Percentiles rank a stretch among this genome's conserved stretches.
These are phyloP conservation scores for Drosophila nigromelanica DNA, from an alignment of 1,140 invertebrate species.

Conservation along the genomic window DNA sequence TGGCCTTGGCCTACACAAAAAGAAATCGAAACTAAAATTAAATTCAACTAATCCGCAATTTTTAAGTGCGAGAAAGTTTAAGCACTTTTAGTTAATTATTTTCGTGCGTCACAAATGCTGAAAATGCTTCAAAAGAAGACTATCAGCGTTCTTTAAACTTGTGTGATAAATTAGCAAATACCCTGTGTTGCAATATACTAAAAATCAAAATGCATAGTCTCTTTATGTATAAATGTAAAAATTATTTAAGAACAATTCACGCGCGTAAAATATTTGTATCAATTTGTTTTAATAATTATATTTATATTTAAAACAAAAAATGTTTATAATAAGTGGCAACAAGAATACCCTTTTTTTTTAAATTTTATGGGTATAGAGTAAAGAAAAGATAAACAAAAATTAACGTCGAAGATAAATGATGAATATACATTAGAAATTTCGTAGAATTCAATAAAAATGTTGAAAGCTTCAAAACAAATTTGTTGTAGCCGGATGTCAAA, in stretches of 20 bases:
- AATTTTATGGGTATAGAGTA: not conserved
- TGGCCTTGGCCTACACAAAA: constrained; percentile 21
- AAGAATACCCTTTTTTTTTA: not conserved
- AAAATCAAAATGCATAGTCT: too few species aligned
- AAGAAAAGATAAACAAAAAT: constrained; percentile 4
- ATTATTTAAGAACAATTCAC: too few species aligned
- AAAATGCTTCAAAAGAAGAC: not conserved
- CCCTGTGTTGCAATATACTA: too few species aligned
- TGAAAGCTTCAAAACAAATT: not conserved
- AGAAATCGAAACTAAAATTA: not conserved
- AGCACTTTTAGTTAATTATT: constrained; percentile 9
- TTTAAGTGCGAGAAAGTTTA: constrained; percentile 4
- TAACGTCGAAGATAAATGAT: too few species aligned
- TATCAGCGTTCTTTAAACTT: too few species aligned
- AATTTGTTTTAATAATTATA: too few species aligned
- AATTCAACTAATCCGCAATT: constrained; percentile 25
- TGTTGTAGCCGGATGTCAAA: constrained; percentile 11
- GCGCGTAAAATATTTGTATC: too few species aligned
- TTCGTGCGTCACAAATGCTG: constrained; percentile 24
- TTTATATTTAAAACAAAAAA: too few species aligned
- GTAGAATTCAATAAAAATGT: constrained; percentile 14
- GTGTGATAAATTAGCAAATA: too few species aligned
- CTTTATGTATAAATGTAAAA: too few species aligned
- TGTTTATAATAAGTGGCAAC: too few species aligned
- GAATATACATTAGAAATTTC: not conserved